Base-by-base conservation (phyloP, 2,797 vertebrate species). In the Oophaga sylvatica region DNA sequence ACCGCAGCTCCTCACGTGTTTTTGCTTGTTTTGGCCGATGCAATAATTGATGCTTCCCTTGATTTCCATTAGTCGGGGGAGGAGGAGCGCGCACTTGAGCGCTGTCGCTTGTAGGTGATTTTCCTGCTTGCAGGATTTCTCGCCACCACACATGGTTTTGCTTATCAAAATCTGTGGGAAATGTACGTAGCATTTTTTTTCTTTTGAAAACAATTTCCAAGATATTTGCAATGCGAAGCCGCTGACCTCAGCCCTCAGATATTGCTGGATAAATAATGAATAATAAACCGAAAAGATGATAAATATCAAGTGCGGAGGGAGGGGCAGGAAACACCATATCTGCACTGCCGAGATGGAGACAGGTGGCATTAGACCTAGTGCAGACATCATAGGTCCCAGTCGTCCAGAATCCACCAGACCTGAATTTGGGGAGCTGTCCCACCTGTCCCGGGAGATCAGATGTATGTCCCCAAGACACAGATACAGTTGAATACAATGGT, bases 141-240 rank as follows among this genome's bases (percentile, higher is more conserved):
- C 88, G 73, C 89, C 89, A 70, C 62, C 87, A 91, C 93, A 94
- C 91, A 92, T 94, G 93, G 93, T 94, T 94, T 90, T 93, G 90
- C 86, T 93, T 93, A 93, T 90, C 90, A 91, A 90, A 82, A 83
- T 92, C 91, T 94, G 90, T 93, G 92, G 91, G 92, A 95, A 92
- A 62, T 59, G 90, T 73, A 29, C 65, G 91, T 85, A 81, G 77
- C 35, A 13, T 86, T 85, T 87, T 86, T 70, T 77, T 85, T 84
- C 81, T 68, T 89, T 81, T 59, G 59, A 89, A 88, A 91, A 90
- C 63, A 89, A 91, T 92, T 88, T 90, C 91, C 90, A 93, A 60
- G 81, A 84, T 15, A 90, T 87, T 75, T 0, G 10, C 90, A 65
- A 89, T 92, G 90, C 85, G 87, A 87, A 92, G 90, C 81, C 5